phyloP scores from a whole-genome alignment of 2,888 invertebrate species.

The Eupithecia exiguata region DNA sequence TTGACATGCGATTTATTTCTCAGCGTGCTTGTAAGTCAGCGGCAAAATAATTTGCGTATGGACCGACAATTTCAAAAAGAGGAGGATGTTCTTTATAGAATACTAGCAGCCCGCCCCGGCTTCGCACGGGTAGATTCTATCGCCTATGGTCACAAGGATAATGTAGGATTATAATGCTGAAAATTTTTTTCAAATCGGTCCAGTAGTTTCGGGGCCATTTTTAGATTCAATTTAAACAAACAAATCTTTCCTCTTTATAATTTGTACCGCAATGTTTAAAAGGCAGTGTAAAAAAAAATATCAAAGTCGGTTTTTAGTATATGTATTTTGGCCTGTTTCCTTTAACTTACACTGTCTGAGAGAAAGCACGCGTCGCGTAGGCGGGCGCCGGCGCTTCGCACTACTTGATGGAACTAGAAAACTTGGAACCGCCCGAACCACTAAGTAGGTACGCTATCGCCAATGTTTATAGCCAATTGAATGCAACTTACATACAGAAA shows the following conservation, averaged over 20 bases:
- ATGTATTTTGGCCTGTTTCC: constrained; percentile 30
- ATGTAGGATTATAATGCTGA: too few relatives aligned
- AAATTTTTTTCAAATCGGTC: too few relatives aligned
- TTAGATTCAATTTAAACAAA: too few relatives aligned
- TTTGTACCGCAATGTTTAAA: background rate
- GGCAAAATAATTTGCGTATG: background rate
- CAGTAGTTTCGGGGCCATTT: too few relatives aligned
- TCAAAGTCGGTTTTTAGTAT: background rate
- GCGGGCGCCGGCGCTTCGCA: constrained; percentile 51
- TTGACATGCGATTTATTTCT: background rate
- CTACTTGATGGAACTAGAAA: constrained; percentile 33
- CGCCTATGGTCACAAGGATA: too few relatives aligned
- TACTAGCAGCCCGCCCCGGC: too few relatives aligned
- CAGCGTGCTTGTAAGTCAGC: background rate
- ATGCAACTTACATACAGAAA: background rate
- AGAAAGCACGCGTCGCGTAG: constrained; percentile 66
- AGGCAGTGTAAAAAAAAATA: too few relatives aligned
- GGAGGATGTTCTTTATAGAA: too few relatives aligned
- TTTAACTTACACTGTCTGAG: constrained; percentile 51
- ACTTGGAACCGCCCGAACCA: constrained; percentile 17
- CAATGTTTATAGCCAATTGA: background rate
- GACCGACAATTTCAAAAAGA: background rate
- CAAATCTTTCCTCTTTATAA: too few relatives aligned
- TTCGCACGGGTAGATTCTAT: too few relatives aligned
- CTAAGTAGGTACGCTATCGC: constrained; percentile 15